phyloP scores from a whole-genome alignment of 1,140 invertebrate genomes.

The Drosophila sp. region DNA sequence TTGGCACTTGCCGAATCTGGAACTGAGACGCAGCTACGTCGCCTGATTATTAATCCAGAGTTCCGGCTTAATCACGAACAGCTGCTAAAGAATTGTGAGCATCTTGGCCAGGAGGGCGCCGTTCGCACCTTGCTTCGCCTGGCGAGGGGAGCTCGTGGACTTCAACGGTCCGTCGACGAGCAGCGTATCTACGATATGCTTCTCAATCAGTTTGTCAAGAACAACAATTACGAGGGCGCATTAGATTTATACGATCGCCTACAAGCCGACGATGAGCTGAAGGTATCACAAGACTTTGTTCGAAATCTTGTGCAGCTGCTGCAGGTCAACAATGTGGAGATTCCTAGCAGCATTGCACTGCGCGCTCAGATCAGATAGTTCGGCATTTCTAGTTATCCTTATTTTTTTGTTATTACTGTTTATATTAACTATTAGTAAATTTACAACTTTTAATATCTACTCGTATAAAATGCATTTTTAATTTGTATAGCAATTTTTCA shows the following conservation, averaged over 20 bases:
- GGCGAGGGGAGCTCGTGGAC: constrained; percentile 68
- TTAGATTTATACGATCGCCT: constrained; percentile 82
- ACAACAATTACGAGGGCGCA: constrained; percentile 81
- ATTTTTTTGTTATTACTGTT: constrained; percentile 11
- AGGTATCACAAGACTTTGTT: constrained; percentile 78
- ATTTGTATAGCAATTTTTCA: background rate
- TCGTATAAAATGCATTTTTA: background rate
- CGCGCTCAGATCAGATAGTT: constrained; percentile 76
- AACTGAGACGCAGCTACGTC: constrained; percentile 80
- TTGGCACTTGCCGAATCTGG: constrained; percentile 85
- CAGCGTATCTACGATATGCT: constrained; percentile 84
- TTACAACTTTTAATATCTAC: constrained; percentile 23
- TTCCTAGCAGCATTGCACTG: constrained; percentile 74
- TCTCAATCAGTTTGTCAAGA: constrained; percentile 84
- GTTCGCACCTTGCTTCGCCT: constrained; percentile 78
- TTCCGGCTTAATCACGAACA: constrained; percentile 76
- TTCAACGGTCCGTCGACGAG: constrained; percentile 71
- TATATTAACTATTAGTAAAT: constrained; percentile 17
- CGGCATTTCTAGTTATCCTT: background rate
- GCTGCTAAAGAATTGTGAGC: constrained; percentile 75
- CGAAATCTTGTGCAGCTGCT: constrained; percentile 75
- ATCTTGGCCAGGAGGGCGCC: constrained; percentile 74
- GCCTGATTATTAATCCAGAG: constrained; percentile 83
- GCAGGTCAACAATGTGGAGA: constrained; percentile 71
- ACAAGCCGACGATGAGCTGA: constrained; percentile 76